Percentiles rank a stretch among this genome's conserved stretches.
Evolutionary conservation across 1,140 invertebrate species (phyloP).

Genomic region (Solenopsis fugax): DNA sequence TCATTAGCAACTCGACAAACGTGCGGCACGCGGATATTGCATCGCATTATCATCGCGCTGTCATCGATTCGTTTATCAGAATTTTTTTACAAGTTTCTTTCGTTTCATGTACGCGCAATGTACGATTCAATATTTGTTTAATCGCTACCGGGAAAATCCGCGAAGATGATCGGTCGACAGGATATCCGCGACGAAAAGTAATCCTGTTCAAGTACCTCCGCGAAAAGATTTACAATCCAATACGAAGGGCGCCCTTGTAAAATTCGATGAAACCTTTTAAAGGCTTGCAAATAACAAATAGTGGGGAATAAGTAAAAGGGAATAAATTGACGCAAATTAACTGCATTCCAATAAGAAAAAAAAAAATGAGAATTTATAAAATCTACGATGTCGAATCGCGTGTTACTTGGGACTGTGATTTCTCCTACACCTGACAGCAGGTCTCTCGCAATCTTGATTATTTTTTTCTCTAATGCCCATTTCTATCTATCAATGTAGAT

Average conservation of each 20-base stretch:
- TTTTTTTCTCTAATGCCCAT: too few species aligned
- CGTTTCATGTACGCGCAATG: neutral
- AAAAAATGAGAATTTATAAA: neutral
- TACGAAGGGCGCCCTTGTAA: neutral
- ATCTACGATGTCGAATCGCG: neutral
- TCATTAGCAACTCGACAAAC: conserved; percentile 19
- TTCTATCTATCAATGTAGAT: too few species aligned
- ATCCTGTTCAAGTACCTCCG: neutral
- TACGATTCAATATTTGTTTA: conserved; percentile 41
- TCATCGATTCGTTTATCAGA: conserved; percentile 65
- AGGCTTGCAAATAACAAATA: neutral
- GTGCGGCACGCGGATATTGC: conserved; percentile 44
- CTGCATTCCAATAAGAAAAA: neutral
- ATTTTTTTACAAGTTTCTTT: conserved; percentile 47
- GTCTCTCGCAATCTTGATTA: neutral
- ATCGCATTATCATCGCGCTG: conserved; percentile 46
- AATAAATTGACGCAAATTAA: conserved; percentile 1
- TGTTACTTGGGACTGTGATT: neutral
- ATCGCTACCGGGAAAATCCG: conserved; percentile 54
- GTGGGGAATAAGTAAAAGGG: neutral
- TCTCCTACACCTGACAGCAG: neutral
- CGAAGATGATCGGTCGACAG: neutral
- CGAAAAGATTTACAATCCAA: neutral
- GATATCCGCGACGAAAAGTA: neutral
- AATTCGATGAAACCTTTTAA: neutral